phyloP scores from a whole-genome alignment of 2,888 invertebrate species.

The Caenorhabditis doughertyi region DNA sequence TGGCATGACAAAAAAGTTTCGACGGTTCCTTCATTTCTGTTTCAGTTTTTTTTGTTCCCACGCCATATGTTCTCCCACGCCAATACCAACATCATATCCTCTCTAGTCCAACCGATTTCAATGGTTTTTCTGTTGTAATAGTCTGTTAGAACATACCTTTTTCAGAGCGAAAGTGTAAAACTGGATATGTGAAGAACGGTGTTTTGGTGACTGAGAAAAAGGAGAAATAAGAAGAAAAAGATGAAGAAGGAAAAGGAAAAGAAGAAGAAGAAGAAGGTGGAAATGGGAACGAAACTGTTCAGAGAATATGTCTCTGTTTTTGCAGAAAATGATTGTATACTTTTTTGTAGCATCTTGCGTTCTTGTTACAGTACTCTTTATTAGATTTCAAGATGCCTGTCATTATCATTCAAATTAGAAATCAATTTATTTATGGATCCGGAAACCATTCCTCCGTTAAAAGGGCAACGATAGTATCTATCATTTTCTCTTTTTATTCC shows the following conservation, averaged over 20 bases:
- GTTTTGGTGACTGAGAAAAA: constrained; percentile 8
- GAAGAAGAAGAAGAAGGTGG: constrained; percentile 2
- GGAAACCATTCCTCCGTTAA: background rate
- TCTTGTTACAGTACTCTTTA: background rate
- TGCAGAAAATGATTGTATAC: constrained; percentile 26
- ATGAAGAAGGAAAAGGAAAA: constrained; percentile 5
- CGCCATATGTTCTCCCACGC: background rate
- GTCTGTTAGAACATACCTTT: constrained; percentile 21
- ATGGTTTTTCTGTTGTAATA: constrained; percentile 9
- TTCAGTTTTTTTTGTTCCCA: background rate
- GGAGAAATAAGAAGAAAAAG: constrained; percentile 15
- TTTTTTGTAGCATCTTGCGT: background rate
- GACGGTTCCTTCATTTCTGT: no score
- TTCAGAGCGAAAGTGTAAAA: constrained; percentile 41
- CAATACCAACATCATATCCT: background rate
- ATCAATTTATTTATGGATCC: no score
- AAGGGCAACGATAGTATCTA: background rate
- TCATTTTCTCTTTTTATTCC: background rate
- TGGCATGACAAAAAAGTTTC: no score
- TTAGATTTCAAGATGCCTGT: background rate
- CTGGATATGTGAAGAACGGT: constrained; percentile 32
- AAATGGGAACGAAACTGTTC: constrained; percentile 19
- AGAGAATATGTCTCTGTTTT: constrained; percentile 5
- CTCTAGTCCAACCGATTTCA: background rate
- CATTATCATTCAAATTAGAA: no score